Percentiles rank a stretch among this genome's conserved stretches.
Conservation (phyloP, 2,113 vertebrate species). For the Oostethus manadensis region DNA sequence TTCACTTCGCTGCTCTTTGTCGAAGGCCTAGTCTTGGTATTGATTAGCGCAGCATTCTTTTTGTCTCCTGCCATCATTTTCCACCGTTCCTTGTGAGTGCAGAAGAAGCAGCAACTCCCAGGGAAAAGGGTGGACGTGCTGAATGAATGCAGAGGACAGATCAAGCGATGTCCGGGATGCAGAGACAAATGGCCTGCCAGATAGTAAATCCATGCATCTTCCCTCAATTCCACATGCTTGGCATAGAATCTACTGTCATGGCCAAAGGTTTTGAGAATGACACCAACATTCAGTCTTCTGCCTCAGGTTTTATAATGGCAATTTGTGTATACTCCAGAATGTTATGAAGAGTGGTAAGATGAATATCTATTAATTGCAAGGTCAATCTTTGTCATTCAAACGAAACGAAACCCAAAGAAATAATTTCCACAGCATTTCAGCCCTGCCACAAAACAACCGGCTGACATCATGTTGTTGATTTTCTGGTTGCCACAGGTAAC, state of each 20-base stretch:
- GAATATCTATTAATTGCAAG: too few species aligned
- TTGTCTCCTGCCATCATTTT: conserved; percentile 59
- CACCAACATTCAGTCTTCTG: too few species aligned
- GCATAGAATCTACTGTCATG: conserved; percentile 17
- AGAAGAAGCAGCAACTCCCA: conserved; percentile 40
- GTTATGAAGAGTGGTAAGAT: too few species aligned
- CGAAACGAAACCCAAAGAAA: too few species aligned
- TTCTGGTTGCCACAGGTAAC: too few species aligned
- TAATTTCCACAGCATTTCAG: too few species aligned
- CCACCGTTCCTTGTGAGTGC: conserved; percentile 42
- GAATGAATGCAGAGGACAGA: conserved; percentile 30
- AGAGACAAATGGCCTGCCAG: conserved; percentile 24
- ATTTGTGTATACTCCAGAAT: too few species aligned
- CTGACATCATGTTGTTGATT: too few species aligned
- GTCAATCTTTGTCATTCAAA: too few species aligned
- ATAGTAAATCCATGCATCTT: conserved; percentile 27
- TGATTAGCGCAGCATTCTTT: conserved; percentile 62
- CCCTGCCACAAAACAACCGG: too few species aligned
- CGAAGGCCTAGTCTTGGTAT: conserved; percentile 60
- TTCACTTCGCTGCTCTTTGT: conserved; percentile 34
- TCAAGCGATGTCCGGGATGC: conserved; percentile 18
- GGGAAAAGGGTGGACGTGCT: conserved; percentile 26
- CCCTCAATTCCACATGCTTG: conserved; percentile 39
- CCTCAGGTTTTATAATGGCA: too few species aligned
- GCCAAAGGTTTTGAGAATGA: too few species aligned